Evolutionary conservation across 2,797 vertebrate species (phyloP), one percentile per base, ranked within the genome.

Genomic region (Scolopax bukidnonensis): DNA sequence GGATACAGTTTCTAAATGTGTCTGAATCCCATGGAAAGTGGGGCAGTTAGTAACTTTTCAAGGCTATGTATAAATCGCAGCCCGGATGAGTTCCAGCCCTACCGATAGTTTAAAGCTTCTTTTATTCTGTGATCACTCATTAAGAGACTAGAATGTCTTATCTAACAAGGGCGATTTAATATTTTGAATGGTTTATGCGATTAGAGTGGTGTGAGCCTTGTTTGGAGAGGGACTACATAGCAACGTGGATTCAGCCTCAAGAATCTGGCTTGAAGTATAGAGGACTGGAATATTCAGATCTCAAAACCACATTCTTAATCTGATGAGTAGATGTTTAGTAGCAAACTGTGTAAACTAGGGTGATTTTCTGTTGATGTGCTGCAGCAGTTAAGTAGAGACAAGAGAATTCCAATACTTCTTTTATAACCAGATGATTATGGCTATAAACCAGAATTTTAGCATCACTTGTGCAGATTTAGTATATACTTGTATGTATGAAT

Each of bases 1-100:
- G 71, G 61, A 75, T 87, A 43, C 50, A 78, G 56, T 91, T 94
- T 95, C 36, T 51, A n/a, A 71, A 21, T 6, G 38, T 78, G 25
- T 18, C 43, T 82, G 48, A 69, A 61, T 63, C 11, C 33, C 17
- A 5, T 8, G 45, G 56, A 25, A 90, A 74, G 36, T 41, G 33
- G 20, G 6, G 23, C 23, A 28, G 16, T 33, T 73, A 17, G 45
- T 48, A 54, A 85, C 28, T 95, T 91, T 33, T 40, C 12, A 77
- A 33, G 21, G 5, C 2, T 33, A 4, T 2, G 25, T 38, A 4
- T 25, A 3, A 43, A 2, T 57, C 14, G 1, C 23, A 69, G 16
- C 9, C 25, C 24, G 32, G 7, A 20, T 48, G 32, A 43, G 36
- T 79, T 81, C 40, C 41, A 93, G 33, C 48, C 43, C n/a, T 33